Conservation (phyloP, 2,888 invertebrate species). For the Darwinula stevensoni region DNA sequence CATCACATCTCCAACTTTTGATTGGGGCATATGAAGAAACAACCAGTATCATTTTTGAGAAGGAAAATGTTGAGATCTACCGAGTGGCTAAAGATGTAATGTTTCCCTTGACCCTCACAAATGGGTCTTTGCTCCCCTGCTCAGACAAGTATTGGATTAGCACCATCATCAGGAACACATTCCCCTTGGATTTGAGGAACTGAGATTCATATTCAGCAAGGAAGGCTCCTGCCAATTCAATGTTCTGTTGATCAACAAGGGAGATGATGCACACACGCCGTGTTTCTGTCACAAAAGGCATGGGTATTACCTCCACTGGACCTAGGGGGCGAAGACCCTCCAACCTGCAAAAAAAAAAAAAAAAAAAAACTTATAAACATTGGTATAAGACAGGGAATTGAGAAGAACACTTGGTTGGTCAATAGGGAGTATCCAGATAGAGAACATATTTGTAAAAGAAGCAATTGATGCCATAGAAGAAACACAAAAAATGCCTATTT, state of each 20-base stretch:
- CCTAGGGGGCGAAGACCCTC: constrained; percentile 58
- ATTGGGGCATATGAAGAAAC: too few species aligned
- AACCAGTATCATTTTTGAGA: too few species aligned
- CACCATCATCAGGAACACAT: too few species aligned
- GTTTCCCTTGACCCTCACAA: constrained; percentile 5
- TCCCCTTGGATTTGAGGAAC: constrained; percentile 40
- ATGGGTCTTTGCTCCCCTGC: constrained; percentile 16
- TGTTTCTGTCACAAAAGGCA: constrained; percentile 87
- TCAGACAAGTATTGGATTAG: too few species aligned
- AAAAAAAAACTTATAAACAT: too few species aligned
- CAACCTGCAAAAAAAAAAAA: constrained; percentile 21
- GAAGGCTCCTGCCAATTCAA: constrained; percentile 15
- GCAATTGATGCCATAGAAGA: too few species aligned
- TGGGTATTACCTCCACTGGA: constrained; percentile 56
- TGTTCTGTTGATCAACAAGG: constrained; percentile 23
- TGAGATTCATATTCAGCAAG: constrained; percentile 23
- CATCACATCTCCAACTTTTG: too few species aligned
- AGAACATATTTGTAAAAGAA: too few species aligned
- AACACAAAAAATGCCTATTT: too few species aligned
- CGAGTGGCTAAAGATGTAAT: constrained; percentile 27
- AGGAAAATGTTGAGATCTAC: constrained; percentile 29
- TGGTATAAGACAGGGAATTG: too few species aligned
- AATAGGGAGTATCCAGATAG: too few species aligned
- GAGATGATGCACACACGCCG: constrained; percentile 46
- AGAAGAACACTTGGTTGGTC: too few species aligned